Percentiles rank a stretch among this genome's conserved stretches.
phyloP scores from a whole-genome alignment of 2,113 vertebrate species.

The Burhinus oedicnemus region DNA sequence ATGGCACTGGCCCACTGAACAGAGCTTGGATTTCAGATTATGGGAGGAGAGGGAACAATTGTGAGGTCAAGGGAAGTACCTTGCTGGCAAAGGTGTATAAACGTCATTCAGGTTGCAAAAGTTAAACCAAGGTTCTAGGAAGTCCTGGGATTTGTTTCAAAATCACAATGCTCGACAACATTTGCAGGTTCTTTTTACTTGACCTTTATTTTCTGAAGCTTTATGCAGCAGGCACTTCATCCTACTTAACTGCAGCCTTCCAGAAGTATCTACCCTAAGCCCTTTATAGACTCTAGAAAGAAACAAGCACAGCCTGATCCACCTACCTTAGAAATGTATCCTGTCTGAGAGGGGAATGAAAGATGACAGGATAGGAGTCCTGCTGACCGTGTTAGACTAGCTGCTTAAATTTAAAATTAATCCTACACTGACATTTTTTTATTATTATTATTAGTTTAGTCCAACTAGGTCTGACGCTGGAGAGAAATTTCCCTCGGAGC shows the following conservation, averaged over 20 bases:
- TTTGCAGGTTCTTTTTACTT: neutral
- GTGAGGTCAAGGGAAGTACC: neutral
- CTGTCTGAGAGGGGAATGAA: neutral
- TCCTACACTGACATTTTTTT: neutral
- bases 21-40: neutral
- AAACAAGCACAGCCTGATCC: neutral
- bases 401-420: neutral
- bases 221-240: conserved; percentile 1
- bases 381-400: neutral
- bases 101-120: neutral
- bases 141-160: neutral
- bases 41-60: neutral
- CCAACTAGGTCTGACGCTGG: neutral
- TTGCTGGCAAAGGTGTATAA: neutral
- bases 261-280: neutral
- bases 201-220: conserved; percentile 29
- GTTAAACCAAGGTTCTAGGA: neutral
- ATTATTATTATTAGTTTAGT: neutral
- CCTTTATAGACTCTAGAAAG: neutral
- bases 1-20: neutral
- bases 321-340: neutral
- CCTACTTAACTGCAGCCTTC: neutral
- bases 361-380: neutral
- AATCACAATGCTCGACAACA: neutral
- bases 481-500: neutral